These are phyloP conservation scores for Salvator merianae DNA, from an alignment of 2,113 vertebrate genomes.

Conservation along the genomic window DNA sequence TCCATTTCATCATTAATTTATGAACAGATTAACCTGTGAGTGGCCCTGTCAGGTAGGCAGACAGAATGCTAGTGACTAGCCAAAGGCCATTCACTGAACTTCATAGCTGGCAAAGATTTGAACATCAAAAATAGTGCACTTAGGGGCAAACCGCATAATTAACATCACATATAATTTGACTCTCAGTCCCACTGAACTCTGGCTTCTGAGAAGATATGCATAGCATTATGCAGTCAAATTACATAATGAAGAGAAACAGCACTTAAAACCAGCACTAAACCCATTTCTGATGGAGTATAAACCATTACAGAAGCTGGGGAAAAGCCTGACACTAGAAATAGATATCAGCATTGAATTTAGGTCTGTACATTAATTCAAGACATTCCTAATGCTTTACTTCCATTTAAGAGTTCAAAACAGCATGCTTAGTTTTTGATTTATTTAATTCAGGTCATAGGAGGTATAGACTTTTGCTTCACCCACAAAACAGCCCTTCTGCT, in stretches of 20 bases:
- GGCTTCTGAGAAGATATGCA: neutral
- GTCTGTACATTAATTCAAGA: neutral
- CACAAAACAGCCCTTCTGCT: too few species aligned
- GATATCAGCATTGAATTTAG: too few species aligned
- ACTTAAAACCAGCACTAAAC: neutral
- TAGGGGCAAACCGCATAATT: too few species aligned
- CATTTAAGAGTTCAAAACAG: neutral
- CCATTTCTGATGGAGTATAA: neutral
- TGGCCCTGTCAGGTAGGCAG: too few species aligned
- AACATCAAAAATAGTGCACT: neutral
- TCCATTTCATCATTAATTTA: neutral
- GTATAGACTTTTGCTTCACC: too few species aligned
- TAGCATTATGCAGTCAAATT: neutral
- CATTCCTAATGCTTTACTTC: neutral
- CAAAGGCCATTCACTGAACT: neutral
- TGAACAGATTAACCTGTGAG: too few species aligned
- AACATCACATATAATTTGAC: too few species aligned
- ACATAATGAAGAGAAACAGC: neutral
- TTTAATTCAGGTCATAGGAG: too few species aligned
- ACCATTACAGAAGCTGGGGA: neutral
- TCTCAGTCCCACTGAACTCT: too few species aligned
- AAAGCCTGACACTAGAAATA: too few species aligned
- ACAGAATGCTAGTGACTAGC: neutral
- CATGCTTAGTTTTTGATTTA: neutral
- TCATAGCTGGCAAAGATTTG: neutral